Base-by-base conservation (phyloP, 1,140 invertebrate genomes). In the Drosophila bocqueti region DNA sequence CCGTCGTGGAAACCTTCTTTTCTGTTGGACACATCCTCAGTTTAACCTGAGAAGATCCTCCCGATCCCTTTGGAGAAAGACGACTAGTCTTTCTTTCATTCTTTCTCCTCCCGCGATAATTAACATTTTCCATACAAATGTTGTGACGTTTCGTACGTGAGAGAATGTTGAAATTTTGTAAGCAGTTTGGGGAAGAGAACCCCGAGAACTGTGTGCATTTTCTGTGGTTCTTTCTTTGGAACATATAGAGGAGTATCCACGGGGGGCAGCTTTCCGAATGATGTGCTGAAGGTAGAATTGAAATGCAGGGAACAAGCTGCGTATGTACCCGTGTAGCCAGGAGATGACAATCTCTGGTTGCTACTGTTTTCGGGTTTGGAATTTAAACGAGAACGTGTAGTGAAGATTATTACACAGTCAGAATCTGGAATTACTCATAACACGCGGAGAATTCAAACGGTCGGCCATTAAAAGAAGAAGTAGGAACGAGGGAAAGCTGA, bases 231-330 rank as follows among this genome's bases (percentile, higher is more conserved):
- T 61, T 45, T 66, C 34, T 57, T 34, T 36, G 9, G 8, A n/a
- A 42, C 16, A 34, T 18, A 26, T 15, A 0, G 18, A n/a, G 15
- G 38, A 55, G 16, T 16, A 24, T 58, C 9, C 16, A 40, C 34
- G 45, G 46, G 43, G n/a, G 63, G 40, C 62, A 79, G 52, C 46
- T 63, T 40, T 11, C 26, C 49, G 65, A 67, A n/a, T 34, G 38
- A 58, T 18, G 11, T 18, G 24, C 29, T 40, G 49, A 67, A 57
- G 15, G 46, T 31, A 38, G 15, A 83, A 86, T 87, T 86, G 63
- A 86, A 87, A 87, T 87, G 83, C 83, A 86, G 49, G 79, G 66
- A 83, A 85, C 74, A 67, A 79, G 66, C 79, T 82, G 66, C 59
- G 58, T 64, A 79, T 52, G 26, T 52, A 64, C 68, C 68, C 73